Evolutionary conservation across 2,113 vertebrate genomes (phyloP).

Genomic region (Catharus minimus): DNA sequence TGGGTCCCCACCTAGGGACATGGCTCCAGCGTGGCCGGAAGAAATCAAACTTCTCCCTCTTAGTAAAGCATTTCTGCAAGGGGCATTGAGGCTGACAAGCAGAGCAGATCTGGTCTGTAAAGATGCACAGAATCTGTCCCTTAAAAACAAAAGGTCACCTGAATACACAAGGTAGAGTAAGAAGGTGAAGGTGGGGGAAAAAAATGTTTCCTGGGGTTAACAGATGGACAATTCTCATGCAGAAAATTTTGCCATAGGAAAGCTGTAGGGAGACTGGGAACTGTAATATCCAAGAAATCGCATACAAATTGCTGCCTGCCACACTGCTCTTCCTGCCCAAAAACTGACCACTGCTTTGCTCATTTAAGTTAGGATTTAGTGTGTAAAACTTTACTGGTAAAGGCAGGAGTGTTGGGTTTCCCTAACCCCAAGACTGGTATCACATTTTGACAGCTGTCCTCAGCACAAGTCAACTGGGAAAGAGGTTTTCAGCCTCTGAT

Average conservation of each 20-base stretch:
- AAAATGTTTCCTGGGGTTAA: fast-evolving
- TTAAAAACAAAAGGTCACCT: background rate
- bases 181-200: background rate
- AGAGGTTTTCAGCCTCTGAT: background rate
- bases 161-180: background rate
- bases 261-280: background rate
- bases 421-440: background rate
- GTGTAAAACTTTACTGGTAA: background rate
- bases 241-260: background rate
- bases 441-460: background rate
- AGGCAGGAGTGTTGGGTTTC: fast-evolving
- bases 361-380: background rate
- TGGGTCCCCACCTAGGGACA: background rate
- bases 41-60: background rate
- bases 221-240: background rate
- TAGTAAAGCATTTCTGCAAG: background rate
- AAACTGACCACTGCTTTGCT: background rate
- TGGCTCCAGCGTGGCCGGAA: fast-evolving
- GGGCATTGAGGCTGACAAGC: background rate
- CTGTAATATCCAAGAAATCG: background rate
- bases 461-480: fast-evolving
- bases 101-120: background rate
- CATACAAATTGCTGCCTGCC: fast-evolving
- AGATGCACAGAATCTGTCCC: background rate
- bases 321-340: background rate